phyloP scores from a whole-genome alignment of 2,888 invertebrate species.

The Synanthedon myopaeformis region DNA sequence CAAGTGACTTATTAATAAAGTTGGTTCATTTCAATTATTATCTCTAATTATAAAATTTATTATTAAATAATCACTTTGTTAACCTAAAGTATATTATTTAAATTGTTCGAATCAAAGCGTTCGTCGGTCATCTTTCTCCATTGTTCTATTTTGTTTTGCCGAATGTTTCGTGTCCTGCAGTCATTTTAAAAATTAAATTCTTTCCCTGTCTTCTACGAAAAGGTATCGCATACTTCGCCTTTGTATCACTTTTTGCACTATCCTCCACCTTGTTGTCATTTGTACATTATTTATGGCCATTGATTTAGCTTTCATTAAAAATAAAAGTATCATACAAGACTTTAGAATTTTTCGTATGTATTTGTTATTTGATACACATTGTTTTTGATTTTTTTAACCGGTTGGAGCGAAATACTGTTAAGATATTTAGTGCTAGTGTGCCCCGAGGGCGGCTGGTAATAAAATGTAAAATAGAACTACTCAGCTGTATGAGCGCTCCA shows the following conservation, averaged over 20 bases:
- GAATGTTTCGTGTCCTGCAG: conserved; percentile 47
- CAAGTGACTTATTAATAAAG: too few relatives aligned
- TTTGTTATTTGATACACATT: conserved; percentile 1
- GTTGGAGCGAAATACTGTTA: not conserved
- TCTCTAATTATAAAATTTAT: too few relatives aligned
- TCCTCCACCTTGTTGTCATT: conserved; percentile 44
- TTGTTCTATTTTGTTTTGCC: conserved; percentile 45
- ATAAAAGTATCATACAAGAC: conserved; percentile 18
- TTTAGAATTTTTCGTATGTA: conserved; percentile 7
- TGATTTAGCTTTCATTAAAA: conserved; percentile 27
- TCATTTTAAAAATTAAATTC: conserved; percentile 63
- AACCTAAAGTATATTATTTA: conserved; percentile 16
- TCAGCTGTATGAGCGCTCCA: too few relatives aligned
- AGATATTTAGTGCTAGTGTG: too few relatives aligned
- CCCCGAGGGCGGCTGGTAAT: too few relatives aligned
- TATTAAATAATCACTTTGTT: too few relatives aligned
- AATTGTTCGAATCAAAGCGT: conserved; percentile 24
- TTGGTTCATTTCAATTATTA: too few relatives aligned
- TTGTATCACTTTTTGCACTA: conserved; percentile 67
- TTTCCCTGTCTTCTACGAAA: conserved; percentile 65
- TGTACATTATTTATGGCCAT: conserved; percentile 52
- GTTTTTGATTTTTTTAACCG: not conserved
- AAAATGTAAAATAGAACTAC: too few relatives aligned
- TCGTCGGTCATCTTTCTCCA: conserved; percentile 35
- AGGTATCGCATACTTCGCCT: conserved; percentile 65